Evolutionary conservation across 2,797 vertebrate species (phyloP), one percentile per base, ranked within the genome.

Genomic region (Australoheros facetus): DNA sequence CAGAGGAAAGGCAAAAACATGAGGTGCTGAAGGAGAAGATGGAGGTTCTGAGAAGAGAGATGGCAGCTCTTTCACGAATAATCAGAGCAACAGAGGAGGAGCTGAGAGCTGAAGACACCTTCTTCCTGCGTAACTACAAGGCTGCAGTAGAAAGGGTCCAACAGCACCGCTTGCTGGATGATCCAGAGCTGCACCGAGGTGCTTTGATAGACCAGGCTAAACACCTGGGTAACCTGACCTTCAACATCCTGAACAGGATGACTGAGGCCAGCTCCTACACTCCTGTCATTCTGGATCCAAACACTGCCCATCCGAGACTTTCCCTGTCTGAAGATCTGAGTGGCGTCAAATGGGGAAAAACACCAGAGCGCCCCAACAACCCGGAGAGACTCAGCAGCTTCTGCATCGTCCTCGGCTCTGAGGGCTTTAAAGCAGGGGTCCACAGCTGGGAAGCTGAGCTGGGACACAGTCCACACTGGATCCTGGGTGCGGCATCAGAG

Each of bases 221-320:
- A 69, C 64, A 69, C 45, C 64, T 69, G 64, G 64, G 42, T 17
- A 69, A 51, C 28, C 3, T 69, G 64, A 69, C 64, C 26, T 69
- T 69, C 64, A 30, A 3, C 42, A 51, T 69, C 64, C 30, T 48
- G 23, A 69, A 30, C 26, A 69, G n/a, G 26, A n/a, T 69, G 17
- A 19, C 45, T 13, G 45, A 69, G 64, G 26, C 42, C 26, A 30
- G 26, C 1, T 30, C 6, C 0, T 51, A 30, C 12, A 30, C 17
- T 30, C 64, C 42, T 69, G 64, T 69, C 23, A 69, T 51, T 69
- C 64, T 69, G 42, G 45, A 51, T 69, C 64, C 42, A 51, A 69
- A 69, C 42, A 69, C 45, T 69, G 26, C 45, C 42, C 64, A 69
- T n/a, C 45, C 64, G 8, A 48, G 45, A 51, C 26, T 14, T 10